These are phyloP conservation scores for Lepidochrysops patricia DNA, from an alignment of 2,888 invertebrate species.

Conservation along the genomic window DNA sequence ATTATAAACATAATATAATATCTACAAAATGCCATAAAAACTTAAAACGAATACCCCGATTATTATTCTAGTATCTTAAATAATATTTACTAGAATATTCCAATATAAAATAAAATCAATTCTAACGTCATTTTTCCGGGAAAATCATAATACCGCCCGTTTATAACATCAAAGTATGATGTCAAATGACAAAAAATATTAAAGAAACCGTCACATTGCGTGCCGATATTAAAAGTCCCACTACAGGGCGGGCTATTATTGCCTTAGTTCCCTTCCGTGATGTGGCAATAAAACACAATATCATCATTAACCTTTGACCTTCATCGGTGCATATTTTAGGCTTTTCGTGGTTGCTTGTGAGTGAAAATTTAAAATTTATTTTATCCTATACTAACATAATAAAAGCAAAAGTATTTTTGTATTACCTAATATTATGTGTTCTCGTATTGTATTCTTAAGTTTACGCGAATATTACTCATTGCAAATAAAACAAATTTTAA, in stretches of 20 bases:
- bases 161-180: constrained; percentile 21
- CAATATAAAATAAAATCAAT: background rate
- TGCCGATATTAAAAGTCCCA: constrained; percentile 11
- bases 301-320: background rate
- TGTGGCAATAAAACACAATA: background rate
- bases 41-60: too few relatives aligned
- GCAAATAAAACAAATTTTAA: too few relatives aligned
- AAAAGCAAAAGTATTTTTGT: too few relatives aligned
- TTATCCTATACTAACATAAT: too few relatives aligned
- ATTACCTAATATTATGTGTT: too few relatives aligned
- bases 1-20: background rate
- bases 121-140: background rate
- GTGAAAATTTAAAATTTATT: too few relatives aligned
- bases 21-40: background rate
- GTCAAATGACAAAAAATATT: constrained; percentile 24
- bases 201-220: constrained; percentile 17
- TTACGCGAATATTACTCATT: too few relatives aligned
- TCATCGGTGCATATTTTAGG: background rate
- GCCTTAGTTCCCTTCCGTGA: constrained; percentile 2
- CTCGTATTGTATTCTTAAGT: too few relatives aligned
- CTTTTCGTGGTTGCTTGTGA: background rate
- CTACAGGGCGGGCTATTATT: constrained; percentile 2
- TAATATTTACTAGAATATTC: background rate
- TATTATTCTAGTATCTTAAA: too few relatives aligned
- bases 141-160: constrained; percentile 10